Evolutionary conservation across 2,113 vertebrate species (phyloP).

Genomic region (Myanophis thanlyinensis): DNA sequence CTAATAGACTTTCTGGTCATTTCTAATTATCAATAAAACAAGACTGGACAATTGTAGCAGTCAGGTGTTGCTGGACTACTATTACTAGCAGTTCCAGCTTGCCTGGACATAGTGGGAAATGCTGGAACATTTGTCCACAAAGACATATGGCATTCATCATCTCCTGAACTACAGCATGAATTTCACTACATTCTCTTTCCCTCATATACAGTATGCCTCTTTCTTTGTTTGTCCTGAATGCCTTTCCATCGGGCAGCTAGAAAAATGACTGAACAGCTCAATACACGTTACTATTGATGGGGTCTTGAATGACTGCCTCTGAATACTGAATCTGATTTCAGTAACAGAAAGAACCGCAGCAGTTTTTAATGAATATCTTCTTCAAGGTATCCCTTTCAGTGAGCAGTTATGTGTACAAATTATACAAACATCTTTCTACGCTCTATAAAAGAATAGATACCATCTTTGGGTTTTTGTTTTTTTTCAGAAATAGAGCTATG

Average conservation of each 20-base stretch:
- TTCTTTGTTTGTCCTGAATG: neutral
- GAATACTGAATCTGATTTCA: neutral
- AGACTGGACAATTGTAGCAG: neutral
- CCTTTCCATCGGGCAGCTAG: neutral
- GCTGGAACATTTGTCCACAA: neutral
- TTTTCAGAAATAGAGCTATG: neutral
- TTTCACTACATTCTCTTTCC: neutral
- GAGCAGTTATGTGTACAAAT: neutral
- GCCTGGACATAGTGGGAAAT: neutral
- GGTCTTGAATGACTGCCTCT: neutral
- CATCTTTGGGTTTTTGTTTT: rapidly evolving
- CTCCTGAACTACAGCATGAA: neutral
- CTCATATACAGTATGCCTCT: neutral
- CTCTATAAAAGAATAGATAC: neutral
- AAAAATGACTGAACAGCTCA: neutral
- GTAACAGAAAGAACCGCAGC: neutral
- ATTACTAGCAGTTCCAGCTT: neutral
- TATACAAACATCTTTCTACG: neutral
- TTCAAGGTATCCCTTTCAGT: neutral
- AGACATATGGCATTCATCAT: neutral
- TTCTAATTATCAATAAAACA: neutral
- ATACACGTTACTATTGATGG: neutral
- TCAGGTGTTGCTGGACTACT: neutral
- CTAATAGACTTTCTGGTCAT: neutral
- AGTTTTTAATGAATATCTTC: neutral